A percentile compares a stretch with the other conserved stretches of the same genome.
Evolutionary conservation across 2,797 vertebrate species (phyloP).

Genomic region (Rhincodon typus): DNA sequence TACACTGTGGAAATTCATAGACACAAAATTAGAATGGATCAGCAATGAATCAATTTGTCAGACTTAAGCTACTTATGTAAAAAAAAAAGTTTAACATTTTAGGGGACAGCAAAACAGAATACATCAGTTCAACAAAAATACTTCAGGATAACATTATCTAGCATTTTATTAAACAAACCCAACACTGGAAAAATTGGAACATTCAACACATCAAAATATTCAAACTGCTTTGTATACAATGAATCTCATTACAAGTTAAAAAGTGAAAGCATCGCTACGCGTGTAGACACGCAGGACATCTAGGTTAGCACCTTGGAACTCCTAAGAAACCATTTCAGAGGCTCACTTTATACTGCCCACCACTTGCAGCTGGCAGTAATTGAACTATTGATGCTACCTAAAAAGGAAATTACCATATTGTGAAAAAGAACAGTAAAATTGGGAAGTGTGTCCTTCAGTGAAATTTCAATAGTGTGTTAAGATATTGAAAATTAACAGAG

Average conservation of each 20-base stretch:
- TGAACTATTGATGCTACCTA: neutral
- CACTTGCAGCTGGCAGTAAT: neutral
- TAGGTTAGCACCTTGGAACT: neutral
- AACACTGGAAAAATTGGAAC: neutral
- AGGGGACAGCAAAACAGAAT: neutral
- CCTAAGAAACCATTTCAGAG: neutral
- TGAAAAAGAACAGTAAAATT: neutral
- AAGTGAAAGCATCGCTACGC: neutral
- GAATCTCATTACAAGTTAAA: neutral
- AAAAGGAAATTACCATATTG: neutral
- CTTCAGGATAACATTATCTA: neutral
- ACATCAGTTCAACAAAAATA: neutral
- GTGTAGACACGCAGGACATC: neutral
- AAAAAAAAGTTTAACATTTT: neutral
- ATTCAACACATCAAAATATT: neutral
- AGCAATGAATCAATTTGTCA: neutral
- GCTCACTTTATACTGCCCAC: neutral
- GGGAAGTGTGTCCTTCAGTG: neutral
- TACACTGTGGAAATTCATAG: slow-evolving; percentile 68
- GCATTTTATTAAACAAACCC: neutral
- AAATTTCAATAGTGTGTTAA: neutral
- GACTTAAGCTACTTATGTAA: neutral
- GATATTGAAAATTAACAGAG: neutral
- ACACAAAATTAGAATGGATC: slow-evolving; percentile 34
- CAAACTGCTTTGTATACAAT: neutral